phyloP scores from a whole-genome alignment of 2,888 invertebrate species.

The Blastobasis adustella region DNA sequence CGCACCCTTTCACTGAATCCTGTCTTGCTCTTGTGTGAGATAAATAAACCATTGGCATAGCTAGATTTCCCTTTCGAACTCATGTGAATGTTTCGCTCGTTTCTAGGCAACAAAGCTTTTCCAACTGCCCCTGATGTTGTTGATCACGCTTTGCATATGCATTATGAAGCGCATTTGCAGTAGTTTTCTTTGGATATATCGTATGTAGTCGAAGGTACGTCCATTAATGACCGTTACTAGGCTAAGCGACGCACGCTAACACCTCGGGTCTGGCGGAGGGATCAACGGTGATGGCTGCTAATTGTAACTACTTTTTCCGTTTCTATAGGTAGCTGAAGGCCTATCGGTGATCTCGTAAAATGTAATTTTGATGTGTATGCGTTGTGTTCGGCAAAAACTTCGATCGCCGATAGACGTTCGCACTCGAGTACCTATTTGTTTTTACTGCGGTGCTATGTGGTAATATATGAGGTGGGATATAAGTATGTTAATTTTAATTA shows the following conservation, averaged over 20 bases:
- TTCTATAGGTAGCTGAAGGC: no score
- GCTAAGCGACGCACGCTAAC: slow-evolving; percentile 57
- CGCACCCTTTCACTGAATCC: slow-evolving; percentile 22
- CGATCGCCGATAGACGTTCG: no score
- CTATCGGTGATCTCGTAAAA: no score
- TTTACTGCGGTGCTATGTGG: no score
- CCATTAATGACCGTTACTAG: slow-evolving; percentile 57
- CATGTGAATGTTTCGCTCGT: slow-evolving; percentile 67
- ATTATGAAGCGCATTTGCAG: slow-evolving; percentile 77
- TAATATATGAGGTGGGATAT: no score
- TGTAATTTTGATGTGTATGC: no score
- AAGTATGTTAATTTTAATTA: no score
- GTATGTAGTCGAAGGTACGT: slow-evolving; percentile 76
- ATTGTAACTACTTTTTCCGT: no score
- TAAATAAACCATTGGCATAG: slow-evolving; percentile 32
- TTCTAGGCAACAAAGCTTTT: slow-evolving; percentile 75
- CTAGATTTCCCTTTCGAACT: slow-evolving; percentile 25
- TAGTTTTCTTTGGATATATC: slow-evolving; percentile 77
- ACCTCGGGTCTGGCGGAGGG: background rate
- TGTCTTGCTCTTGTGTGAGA: slow-evolving; percentile 19
- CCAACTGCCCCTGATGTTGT: slow-evolving; percentile 76
- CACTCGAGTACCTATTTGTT: no score
- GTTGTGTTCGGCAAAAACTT: no score
- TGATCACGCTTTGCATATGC: slow-evolving; percentile 77
- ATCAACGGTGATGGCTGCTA: no score